Base-by-base conservation (phyloP, 2,888 invertebrate species). In the Pseudanteris insignis region DNA sequence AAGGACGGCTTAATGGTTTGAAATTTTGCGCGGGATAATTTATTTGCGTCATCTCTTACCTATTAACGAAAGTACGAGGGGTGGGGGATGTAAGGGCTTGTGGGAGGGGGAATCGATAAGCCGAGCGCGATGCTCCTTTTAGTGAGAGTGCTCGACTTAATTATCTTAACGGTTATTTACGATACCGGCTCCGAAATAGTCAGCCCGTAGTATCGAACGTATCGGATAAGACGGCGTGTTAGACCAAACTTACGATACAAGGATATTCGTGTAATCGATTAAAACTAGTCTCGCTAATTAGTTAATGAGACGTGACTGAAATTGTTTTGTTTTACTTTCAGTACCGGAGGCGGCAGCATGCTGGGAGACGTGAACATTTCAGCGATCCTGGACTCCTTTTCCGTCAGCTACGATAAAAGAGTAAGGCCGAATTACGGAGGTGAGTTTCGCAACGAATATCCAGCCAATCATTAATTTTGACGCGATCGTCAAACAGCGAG, bases 391-490 rank as follows among this genome's bases (percentile, higher is more conserved):
- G 93, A 94, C 84, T 93, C 93, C 79, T 93, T 94, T 86, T 94
- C 94, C 83, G 90, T 92, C 84, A 95, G 93, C 84, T 96, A 96
- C 84, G 96, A 97, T 87, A 97, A 96, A 90, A 91, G 96, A 89
- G 93, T 97, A 89, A 92, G 96, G 86, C 96, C 96, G 82, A 95
- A 96, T 85, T 96, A 96, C 85, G 96, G 95, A 90, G 95, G 95
- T 95, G 85, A 88, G 89, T 65, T 24, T 28, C 82, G 70, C 10
- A 26, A 11, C 41, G 41, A 40, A 47, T 47, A 41, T 26, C 25
- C 25, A 32, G 38, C 24, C 34, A 41, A 46, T 51, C 51, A 59
- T 40, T 51, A 43, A 44, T 46, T 44, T 58, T 33, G 34, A 34
- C 44, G 28, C 11, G 34, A 30, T 37, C 9, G 12, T 18, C 30